Evolutionary conservation across 2,797 vertebrate genomes (phyloP), one percentile per base, ranked within the genome.

Genomic region (Enteromius trimaculatus): DNA sequence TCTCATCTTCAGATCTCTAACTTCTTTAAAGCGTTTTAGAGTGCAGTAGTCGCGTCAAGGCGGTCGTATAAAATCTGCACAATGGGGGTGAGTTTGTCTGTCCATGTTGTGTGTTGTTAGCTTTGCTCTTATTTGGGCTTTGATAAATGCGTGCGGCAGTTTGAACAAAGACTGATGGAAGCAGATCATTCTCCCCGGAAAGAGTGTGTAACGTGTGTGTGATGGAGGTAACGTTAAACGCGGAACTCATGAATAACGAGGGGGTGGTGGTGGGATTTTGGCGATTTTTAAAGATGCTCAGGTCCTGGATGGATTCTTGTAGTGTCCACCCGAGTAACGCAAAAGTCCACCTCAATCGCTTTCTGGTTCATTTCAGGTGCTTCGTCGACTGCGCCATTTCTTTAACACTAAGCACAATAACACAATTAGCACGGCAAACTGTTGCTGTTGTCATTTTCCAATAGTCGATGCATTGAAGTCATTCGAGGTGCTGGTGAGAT

Each of bases 71-170:
- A 65, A 89, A 84, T 84, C 91, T 65, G 84, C 92, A 90, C 72
- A 82, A 95, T 95, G 95, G 95, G 95, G 95, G 95, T 95, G 92
- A 95, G 95, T 95, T 86, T 76, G 13, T 26, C 0, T 47, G 47
- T 87, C 83, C 86, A 31, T 86, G 68, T 53, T 60, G 6, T 80
- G 37, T 76, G 85, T 17, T 79, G 49, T 42, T 80, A 74, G 64
- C 37, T 17, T 60, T 51, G 72, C 29, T 47, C n/a, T 83, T 83
- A 47, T 39, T 51, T 16, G 71, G 76, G 65, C 81, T 86, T 89
- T 86, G 81, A 51, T 79, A 76, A 70, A 80, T 87, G 86, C 69
- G 85, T 84, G 86, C 84, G 69, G 76, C 82, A 81, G 55, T 85
- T 85, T 81, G 79, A 89, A 89, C 88, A 89, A 89, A 88, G 88